A percentile compares a stretch with the other conserved stretches of the same genome.
These are phyloP conservation scores for Agrochola macilenta DNA, from an alignment of 2,888 invertebrate genomes.

Conservation along the genomic window DNA sequence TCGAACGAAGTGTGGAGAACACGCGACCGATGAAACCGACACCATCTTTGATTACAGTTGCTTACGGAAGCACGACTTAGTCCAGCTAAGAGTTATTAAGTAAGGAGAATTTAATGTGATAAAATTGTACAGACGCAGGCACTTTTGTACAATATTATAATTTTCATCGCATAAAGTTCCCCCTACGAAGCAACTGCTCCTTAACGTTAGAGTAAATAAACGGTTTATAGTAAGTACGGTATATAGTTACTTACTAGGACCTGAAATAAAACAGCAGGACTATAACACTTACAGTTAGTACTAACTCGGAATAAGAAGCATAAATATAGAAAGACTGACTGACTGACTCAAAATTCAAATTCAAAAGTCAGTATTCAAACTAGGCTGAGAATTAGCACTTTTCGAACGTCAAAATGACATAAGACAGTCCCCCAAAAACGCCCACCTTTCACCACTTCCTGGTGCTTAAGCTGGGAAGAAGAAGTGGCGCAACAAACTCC, in stretches of 20 bases:
- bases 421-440: no score
- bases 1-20: conserved; percentile 60
- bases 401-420: no score
- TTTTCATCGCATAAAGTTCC: background rate
- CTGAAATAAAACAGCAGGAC: background rate
- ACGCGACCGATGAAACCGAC: conserved; percentile 65
- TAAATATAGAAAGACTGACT: no score
- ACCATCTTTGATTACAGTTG: conserved; percentile 62
- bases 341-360: no score
- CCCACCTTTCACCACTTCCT: no score
- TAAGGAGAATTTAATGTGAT: background rate
- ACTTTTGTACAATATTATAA: background rate
- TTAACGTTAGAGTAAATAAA: background rate
- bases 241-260: no score
- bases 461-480: no score
- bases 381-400: no score
- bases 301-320: background rate
- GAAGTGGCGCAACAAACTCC: no score
- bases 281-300: background rate
- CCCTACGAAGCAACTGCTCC: background rate
- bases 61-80: conserved; percentile 39
- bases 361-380: no score
- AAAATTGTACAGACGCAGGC: background rate
- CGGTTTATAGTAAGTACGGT: background rate
- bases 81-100: conserved; percentile 1